These are phyloP conservation scores for Psix sp. DNA, from an alignment of 1,140 invertebrate genomes.

Conservation along the genomic window DNA sequence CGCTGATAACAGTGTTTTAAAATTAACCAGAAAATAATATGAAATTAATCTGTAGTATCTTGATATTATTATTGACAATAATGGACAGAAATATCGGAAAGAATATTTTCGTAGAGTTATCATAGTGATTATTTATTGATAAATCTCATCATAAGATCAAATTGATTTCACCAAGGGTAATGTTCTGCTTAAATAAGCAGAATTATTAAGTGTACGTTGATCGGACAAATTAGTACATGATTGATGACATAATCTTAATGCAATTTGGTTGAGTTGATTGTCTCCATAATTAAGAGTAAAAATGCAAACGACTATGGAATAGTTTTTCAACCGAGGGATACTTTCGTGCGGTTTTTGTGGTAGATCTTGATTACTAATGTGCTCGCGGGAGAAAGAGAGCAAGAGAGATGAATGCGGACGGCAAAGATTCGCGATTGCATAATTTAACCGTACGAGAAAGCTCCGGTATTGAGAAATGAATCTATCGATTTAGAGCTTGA, in stretches of 20 bases:
- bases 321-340: conserved; percentile 20
- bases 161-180: too few species aligned
- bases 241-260: conserved; percentile 48
- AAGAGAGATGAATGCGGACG: not conserved
- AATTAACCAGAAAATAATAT: too few species aligned
- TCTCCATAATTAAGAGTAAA: conserved; percentile 44
- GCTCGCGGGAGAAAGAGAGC: conserved; percentile 13
- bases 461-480: conserved; percentile 39
- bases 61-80: too few species aligned
- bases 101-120: too few species aligned
- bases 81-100: too few species aligned
- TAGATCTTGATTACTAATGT: conserved; percentile 41
- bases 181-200: conserved; percentile 41
- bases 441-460: conserved; percentile 48
- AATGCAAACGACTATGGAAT: conserved; percentile 24
- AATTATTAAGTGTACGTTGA: conserved; percentile 49
- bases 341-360: conserved; percentile 16
- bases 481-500: conserved; percentile 43
- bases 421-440: conserved; percentile 35
- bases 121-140: too few species aligned
- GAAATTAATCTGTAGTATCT: too few species aligned
- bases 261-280: conserved; percentile 34
- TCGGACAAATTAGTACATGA: conserved; percentile 44
- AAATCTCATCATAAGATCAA: conserved; percentile 49
- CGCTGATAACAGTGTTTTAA: too few species aligned